Evolutionary conservation across 2,888 invertebrate genomes (phyloP).

Genomic region (Oligia fasciuncula): DNA sequence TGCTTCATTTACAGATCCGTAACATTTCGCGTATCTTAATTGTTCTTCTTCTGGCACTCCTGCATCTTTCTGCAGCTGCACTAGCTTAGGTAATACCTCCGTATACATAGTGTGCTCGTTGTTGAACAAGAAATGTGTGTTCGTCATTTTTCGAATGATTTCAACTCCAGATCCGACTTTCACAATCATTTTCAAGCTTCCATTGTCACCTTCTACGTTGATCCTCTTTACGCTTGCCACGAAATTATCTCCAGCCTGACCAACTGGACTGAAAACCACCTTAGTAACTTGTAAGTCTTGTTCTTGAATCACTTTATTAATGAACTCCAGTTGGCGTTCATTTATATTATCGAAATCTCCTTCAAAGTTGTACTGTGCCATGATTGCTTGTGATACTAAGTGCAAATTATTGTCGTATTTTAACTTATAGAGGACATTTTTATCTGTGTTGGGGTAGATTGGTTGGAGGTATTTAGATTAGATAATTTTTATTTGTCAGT

Average conservation of each 20-base stretch:
- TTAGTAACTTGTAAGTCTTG: constrained; percentile 67
- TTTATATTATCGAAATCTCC: constrained; percentile 68
- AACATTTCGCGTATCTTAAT: constrained; percentile 71
- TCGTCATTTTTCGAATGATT: constrained; percentile 56
- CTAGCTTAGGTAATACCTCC: constrained; percentile 71
- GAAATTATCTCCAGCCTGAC: constrained; percentile 73
- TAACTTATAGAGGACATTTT: constrained; percentile 32
- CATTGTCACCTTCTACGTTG: constrained; percentile 66
- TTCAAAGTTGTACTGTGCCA: constrained; percentile 67
- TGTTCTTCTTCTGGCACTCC: constrained; percentile 69
- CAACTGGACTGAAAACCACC: constrained; percentile 68
- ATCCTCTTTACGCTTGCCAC: constrained; percentile 68
- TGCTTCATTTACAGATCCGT: constrained; percentile 67
- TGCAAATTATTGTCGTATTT: neutral
- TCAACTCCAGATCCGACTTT: constrained; percentile 73
- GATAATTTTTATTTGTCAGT: constrained; percentile 12
- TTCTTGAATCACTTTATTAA: constrained; percentile 70
- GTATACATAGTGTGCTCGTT: constrained; percentile 75
- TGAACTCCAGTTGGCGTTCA: constrained; percentile 68
- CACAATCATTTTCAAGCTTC: constrained; percentile 67
- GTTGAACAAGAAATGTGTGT: constrained; percentile 62
- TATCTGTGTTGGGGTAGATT: constrained; percentile 22
- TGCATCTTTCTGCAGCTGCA: constrained; percentile 70
- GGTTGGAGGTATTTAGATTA: constrained; percentile 26
- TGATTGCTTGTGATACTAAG: constrained; percentile 45